Conservation (phyloP, 2,797 vertebrate species). For the Cephalopachus bancanus region DNA sequence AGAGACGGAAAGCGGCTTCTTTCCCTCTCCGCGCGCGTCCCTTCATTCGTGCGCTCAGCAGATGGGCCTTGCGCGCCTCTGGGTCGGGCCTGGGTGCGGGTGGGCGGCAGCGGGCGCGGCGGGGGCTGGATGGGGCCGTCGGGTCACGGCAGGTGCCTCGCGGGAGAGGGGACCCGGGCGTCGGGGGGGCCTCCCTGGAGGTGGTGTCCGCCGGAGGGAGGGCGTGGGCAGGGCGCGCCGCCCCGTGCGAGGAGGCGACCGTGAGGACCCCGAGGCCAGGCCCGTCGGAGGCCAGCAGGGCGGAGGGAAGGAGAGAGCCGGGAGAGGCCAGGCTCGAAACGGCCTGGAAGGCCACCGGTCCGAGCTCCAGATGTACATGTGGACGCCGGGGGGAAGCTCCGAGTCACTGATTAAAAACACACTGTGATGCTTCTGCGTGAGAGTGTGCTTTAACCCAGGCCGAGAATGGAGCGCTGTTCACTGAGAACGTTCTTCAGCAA, state of each 20-base stretch:
- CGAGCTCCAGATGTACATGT: background rate
- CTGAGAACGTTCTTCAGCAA: background rate
- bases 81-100: no score
- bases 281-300: background rate
- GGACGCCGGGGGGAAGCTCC: background rate
- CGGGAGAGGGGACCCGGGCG: no score
- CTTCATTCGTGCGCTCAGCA: no score
- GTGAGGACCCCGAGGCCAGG: background rate
- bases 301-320: background rate
- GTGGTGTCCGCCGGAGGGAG: background rate
- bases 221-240: background rate
- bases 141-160: background rate
- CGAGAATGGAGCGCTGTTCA: background rate
- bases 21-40: no score
- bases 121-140: rapidly evolving
- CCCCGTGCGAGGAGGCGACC: background rate
- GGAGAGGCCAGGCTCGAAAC: background rate
- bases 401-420: background rate
- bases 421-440: background rate
- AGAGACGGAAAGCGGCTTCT: no score
- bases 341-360: background rate
- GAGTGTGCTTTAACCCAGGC: background rate
- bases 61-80: no score
- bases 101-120: background rate
- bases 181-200: background rate